Percentiles rank a stretch among this genome's conserved stretches.
Conservation (phyloP, 2,113 vertebrate genomes). For the Bagarius yarrelli region DNA sequence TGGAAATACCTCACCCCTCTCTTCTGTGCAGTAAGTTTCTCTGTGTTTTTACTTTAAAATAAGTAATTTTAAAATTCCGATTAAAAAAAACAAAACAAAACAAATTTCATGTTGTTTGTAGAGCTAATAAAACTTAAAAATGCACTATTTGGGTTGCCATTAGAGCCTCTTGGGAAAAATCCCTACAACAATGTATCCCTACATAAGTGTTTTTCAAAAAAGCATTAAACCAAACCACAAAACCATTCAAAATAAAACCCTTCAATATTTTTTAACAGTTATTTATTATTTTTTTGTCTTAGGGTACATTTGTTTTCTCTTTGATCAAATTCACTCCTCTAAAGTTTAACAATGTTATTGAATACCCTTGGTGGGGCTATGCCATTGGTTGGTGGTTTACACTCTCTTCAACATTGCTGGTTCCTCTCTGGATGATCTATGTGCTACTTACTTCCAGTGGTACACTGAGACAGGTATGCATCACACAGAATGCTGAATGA, state of each 20-base stretch:
- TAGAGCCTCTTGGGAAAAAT: not conserved
- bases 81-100: too few relatives aligned
- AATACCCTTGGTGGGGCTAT: slow-evolving; percentile 78
- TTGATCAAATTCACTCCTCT: slow-evolving; percentile 73
- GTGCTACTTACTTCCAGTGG: slow-evolving; percentile 65
- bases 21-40: slow-evolving; percentile 81
- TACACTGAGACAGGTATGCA: slow-evolving; percentile 63
- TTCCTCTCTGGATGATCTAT: slow-evolving; percentile 73
- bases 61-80: not conserved
- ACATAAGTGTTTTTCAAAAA: not conserved
- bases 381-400: slow-evolving; percentile 76
- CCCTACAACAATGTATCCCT: not conserved
- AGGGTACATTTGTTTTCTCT: slow-evolving; percentile 74
- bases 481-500: not conserved
- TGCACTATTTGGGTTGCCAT: too few relatives aligned
- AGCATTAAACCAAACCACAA: too few relatives aligned
- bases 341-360: slow-evolving; percentile 72
- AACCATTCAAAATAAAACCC: too few relatives aligned
- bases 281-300: slow-evolving; percentile 35
- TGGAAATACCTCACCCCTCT: slow-evolving; percentile 86
- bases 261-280: not conserved
- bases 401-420: slow-evolving; percentile 75
- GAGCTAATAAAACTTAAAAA: not conserved
- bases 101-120: not conserved
- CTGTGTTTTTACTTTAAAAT: not conserved